A percentile compares a stretch with the other conserved stretches of the same genome.
Evolutionary conservation across 2,797 vertebrate genomes (phyloP).

Genomic region (Epinephelus malabaricus): DNA sequence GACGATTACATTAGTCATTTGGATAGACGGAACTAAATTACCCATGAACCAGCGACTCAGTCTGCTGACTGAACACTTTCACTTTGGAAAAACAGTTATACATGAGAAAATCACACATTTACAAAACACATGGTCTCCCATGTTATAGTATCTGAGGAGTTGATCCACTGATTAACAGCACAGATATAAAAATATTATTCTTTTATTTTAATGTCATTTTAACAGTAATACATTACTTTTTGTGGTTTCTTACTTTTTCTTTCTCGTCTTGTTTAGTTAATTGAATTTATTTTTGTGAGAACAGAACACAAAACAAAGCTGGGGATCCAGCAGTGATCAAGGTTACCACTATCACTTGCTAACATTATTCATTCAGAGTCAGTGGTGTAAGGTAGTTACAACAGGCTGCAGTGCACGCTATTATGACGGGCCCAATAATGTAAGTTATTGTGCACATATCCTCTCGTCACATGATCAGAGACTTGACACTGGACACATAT

Average conservation of each 20-base stretch:
- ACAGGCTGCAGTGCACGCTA: too few species aligned
- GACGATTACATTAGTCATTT: constrained; percentile 59
- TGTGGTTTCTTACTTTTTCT: background rate
- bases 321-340: background rate
- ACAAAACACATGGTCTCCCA: background rate
- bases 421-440: too few species aligned
- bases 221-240: background rate
- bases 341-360: background rate
- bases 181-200: background rate
- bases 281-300: background rate
- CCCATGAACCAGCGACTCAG: constrained; percentile 30
- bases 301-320: background rate
- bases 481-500: too few species aligned
- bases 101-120: constrained; percentile 15
- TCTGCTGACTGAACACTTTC: constrained; percentile 31
- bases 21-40: constrained; percentile 51
- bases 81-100: constrained; percentile 8
- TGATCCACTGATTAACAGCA: background rate
- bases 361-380: constrained; percentile 24
- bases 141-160: background rate
- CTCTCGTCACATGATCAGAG: too few species aligned
- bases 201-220: background rate
- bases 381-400: too few species aligned
- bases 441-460: too few species aligned
- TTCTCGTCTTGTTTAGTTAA: background rate